Conservation (phyloP, 2,797 vertebrate genomes). For the Gila robusta region DNA sequence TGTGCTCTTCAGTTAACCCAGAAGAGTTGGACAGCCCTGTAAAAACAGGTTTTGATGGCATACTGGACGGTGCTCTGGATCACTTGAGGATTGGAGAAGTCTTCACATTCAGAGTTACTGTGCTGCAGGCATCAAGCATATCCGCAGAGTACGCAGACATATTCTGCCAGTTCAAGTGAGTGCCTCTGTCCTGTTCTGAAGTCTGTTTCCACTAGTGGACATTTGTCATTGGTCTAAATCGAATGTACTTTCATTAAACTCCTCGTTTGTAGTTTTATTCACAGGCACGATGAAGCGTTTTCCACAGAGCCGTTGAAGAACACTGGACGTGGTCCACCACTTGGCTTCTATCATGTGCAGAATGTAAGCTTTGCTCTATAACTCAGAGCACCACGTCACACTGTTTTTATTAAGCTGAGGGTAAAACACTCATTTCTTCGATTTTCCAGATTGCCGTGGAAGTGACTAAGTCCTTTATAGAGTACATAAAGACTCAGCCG, state of each 20-base stretch:
- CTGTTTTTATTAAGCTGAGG: background rate
- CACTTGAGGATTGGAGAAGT: constrained; percentile 89
- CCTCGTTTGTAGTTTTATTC: constrained; percentile 88
- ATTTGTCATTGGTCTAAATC: constrained; percentile 18
- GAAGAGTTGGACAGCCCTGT: constrained; percentile 85
- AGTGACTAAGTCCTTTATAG: constrained; percentile 94
- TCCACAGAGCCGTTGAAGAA: constrained; percentile 98
- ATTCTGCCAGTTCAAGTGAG: constrained; percentile 99
- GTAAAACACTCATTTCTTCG: constrained; percentile 28
- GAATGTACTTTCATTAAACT: constrained; percentile 7
- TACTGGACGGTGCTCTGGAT: constrained; percentile 80
- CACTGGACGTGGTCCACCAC: constrained; percentile 91
- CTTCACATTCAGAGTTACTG: constrained; percentile 96
- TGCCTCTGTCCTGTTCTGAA: background rate
- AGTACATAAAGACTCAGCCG: constrained; percentile 96
- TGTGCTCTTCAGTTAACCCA: constrained; percentile 71
- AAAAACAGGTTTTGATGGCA: constrained; percentile 80
- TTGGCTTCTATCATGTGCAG: constrained; percentile 98
- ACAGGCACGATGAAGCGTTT: constrained; percentile 96
- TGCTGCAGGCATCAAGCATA: constrained; percentile 97
- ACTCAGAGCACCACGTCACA: background rate
- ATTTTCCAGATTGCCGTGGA: constrained; percentile 91
- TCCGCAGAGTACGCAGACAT: constrained; percentile 96
- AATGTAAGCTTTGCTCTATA: constrained; percentile 80
- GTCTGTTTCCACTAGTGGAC: constrained; percentile 5